Conservation (phyloP, 92 coral and sea anemone genomes). For the Palythoa grandiflora region DNA sequence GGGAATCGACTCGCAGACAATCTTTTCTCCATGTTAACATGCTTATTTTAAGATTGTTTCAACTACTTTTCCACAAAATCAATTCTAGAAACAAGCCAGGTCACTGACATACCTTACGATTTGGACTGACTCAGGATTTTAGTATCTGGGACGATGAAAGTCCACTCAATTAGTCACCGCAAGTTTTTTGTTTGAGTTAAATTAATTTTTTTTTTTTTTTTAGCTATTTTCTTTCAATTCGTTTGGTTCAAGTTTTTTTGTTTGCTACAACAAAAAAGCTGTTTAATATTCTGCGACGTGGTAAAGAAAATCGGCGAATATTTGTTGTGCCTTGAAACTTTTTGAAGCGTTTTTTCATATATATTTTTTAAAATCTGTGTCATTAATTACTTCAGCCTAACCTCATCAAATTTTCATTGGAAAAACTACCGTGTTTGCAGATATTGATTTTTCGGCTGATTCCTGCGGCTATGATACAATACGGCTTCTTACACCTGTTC, state of each 20-base stretch:
- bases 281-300: neutral
- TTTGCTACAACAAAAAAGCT: neutral
- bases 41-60: too few species aligned
- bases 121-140: too few species aligned
- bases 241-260: neutral
- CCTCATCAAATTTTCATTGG: constrained; percentile 36
- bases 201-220: neutral
- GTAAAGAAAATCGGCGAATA: neutral
- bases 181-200: neutral
- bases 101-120: neutral
- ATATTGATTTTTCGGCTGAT: constrained; percentile 1
- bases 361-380: neutral
- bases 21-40: too few species aligned
- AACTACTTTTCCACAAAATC: too few species aligned
- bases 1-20: too few species aligned
- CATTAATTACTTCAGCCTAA: constrained; percentile 18
- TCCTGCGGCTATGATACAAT: constrained; percentile 26
- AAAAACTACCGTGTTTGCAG: constrained; percentile 3
- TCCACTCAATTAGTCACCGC: neutral
- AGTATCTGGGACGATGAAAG: neutral
- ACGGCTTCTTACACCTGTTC: constrained; percentile 21
- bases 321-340: neutral
- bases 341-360: neutral
- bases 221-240: neutral
- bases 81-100: neutral